Evolutionary conservation across 2,888 invertebrate species (phyloP), one percentile per base, ranked within the genome.

Genomic region (Zygogramma bicolorata): DNA sequence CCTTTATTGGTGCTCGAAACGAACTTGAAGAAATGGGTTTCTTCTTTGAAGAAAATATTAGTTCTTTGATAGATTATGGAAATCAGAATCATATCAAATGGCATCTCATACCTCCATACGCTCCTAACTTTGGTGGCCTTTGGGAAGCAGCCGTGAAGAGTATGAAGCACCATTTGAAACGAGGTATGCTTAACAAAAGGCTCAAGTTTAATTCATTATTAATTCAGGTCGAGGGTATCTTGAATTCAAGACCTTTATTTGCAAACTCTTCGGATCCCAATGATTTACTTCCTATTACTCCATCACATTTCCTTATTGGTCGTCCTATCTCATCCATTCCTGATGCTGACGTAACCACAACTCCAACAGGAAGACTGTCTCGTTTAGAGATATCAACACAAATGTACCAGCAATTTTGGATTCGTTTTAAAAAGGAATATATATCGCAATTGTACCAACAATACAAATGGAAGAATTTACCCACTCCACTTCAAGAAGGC

Each of bases 141-240:
- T 76, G 73, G 75, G 76, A 77, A 58, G 71, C 73, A 7, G 76
- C 73, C 7, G 76, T 78, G 7, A 79, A 75, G 69, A 68, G 65
- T 13, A 60, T 73, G 18, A 77, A 77, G 66, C 42, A 61, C 58
- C 75, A 76, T 59, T 70, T 79, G 15, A 73, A 71, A 65, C 65
- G 68, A 31, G 61, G 57, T 15, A 40, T 70, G 42, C 57, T 71
- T 31, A 65, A 74, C 40, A 58, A 27, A 34, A 71, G 61, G 40
- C 22, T 68, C 3, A 71, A 63, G 46, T 40, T 71, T 13, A 61
- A 46, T 27, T 62, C 62, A 10, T 18, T 68, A 57, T 49, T 67
- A 13, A 40, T 63, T 42, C 69, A 69, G 62, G 29, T 73, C n/a
- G 70, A 70, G 46, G 66, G 58, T 15, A 68, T 68, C 15, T 65